phyloP scores from a whole-genome alignment of 2,888 invertebrate species.

The Melinaea menophilus region DNA sequence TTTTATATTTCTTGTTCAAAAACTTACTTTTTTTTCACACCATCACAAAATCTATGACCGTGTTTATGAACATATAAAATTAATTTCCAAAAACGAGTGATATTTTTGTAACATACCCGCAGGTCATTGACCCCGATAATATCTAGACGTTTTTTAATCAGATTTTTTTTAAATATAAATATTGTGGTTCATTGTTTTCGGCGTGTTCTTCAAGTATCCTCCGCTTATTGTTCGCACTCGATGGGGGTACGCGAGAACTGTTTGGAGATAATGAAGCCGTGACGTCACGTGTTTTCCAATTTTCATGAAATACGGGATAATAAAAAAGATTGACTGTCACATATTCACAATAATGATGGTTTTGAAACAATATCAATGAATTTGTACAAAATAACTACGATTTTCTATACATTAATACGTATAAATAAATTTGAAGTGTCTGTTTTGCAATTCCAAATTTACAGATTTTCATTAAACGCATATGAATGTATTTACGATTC shows the following conservation, averaged over 20 bases:
- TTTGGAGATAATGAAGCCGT: slow-evolving; percentile 27
- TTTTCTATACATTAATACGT: too few species aligned
- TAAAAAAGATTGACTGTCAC: background rate
- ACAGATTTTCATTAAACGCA: too few species aligned
- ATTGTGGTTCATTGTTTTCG: slow-evolving; percentile 20
- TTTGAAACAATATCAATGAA: too few species aligned
- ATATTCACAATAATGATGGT: too few species aligned
- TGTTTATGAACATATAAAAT: background rate
- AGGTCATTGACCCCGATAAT: slow-evolving; percentile 8
- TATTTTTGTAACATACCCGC: background rate
- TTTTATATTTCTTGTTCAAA: too few species aligned
- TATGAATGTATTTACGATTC: too few species aligned
- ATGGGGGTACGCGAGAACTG: slow-evolving; percentile 28
- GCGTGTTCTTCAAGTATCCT: slow-evolving; percentile 29
- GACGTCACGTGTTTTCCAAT: slow-evolving; percentile 29
- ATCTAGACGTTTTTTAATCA: background rate
- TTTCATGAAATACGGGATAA: slow-evolving; percentile 15
- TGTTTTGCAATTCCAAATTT: too few species aligned
- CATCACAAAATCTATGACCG: too few species aligned
- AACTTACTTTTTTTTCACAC: too few species aligned
- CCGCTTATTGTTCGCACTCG: slow-evolving; percentile 32
- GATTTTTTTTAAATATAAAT: slow-evolving; percentile 10
- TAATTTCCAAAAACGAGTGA: slow-evolving; percentile 10
- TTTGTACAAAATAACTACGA: too few species aligned
- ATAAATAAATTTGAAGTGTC: too few species aligned